Evolutionary conservation across 2,113 vertebrate genomes (phyloP).

Genomic region (Apodemus sylvaticus): DNA sequence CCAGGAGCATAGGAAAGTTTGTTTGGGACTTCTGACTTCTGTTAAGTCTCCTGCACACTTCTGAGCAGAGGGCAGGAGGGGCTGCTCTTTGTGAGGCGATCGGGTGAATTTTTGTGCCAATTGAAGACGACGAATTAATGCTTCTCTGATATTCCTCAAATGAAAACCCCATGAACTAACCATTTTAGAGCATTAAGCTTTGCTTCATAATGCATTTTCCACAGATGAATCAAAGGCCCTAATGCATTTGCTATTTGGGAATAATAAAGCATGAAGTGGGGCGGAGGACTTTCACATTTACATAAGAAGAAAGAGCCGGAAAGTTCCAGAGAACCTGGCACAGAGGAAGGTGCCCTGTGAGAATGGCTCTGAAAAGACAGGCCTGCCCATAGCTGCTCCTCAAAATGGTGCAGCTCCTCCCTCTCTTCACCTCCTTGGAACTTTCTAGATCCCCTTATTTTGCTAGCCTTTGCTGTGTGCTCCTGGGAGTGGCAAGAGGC

Average conservation of each 20-base stretch:
- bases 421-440: not conserved
- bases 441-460: not conserved
- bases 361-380: constrained; percentile 37
- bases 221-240: constrained; percentile 88
- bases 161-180: constrained; percentile 89
- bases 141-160: constrained; percentile 86
- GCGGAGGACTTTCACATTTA: constrained; percentile 86
- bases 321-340: constrained; percentile 82
- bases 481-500: constrained; percentile 2
- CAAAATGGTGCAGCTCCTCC: not conserved
- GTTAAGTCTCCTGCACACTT: constrained; percentile 78
- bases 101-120: constrained; percentile 77
- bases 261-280: constrained; percentile 88
- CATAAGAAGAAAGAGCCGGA: constrained; percentile 85
- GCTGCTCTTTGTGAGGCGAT: constrained; percentile 78
- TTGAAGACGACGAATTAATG: constrained; percentile 84
- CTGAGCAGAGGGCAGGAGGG: constrained; percentile 74
- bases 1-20: constrained; percentile 67
- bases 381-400: not conserved
- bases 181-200: constrained; percentile 87
- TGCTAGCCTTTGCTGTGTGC: not conserved
- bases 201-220: constrained; percentile 88
- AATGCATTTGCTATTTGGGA: constrained; percentile 86
- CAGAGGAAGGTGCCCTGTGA: constrained; percentile 54
- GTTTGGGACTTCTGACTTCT: constrained; percentile 81